Evolutionary conservation across 2,888 invertebrate species (phyloP).

Genomic region (Stramonita haemastoma): DNA sequence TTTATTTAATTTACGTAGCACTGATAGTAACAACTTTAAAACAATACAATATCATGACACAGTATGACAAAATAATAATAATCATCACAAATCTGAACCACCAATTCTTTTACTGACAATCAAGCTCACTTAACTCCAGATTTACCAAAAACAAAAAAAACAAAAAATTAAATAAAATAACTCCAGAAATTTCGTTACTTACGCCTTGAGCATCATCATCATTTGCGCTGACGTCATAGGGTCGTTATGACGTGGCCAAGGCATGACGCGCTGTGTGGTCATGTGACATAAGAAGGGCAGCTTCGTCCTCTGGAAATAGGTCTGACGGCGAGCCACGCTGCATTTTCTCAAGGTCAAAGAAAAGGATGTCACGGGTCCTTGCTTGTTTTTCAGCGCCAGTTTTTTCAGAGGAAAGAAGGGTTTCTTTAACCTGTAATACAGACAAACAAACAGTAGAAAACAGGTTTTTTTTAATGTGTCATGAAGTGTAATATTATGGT

Average conservation of each 20-base stretch:
- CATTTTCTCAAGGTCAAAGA: slow-evolving; percentile 28
- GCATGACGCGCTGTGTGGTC: slow-evolving; percentile 35
- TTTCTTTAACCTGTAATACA: not conserved
- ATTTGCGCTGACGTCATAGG: not conserved
- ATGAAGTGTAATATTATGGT: too few relatives aligned
- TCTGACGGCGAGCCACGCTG: slow-evolving; percentile 16
- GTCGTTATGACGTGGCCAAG: slow-evolving; percentile 31
- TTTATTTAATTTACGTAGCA: too few relatives aligned
- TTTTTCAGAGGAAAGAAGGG: not conserved
- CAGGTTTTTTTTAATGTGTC: too few relatives aligned
- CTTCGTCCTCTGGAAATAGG: slow-evolving; percentile 20
- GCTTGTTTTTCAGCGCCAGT: not conserved
- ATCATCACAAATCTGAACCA: too few relatives aligned
- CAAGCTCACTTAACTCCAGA: too few relatives aligned
- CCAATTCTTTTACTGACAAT: too few relatives aligned
- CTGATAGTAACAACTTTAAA: too few relatives aligned
- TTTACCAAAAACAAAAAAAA: too few relatives aligned
- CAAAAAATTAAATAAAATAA: too few relatives aligned
- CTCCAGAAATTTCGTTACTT: not conserved
- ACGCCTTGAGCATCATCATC: slow-evolving; percentile 33
- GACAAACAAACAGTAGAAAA: not conserved
- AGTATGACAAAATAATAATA: too few relatives aligned
- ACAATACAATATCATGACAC: too few relatives aligned
- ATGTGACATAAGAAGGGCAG: slow-evolving; percentile 44
- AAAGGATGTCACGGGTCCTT: not conserved